Conservation (phyloP, 2,113 vertebrate species). For the Phaetusa simplex region DNA sequence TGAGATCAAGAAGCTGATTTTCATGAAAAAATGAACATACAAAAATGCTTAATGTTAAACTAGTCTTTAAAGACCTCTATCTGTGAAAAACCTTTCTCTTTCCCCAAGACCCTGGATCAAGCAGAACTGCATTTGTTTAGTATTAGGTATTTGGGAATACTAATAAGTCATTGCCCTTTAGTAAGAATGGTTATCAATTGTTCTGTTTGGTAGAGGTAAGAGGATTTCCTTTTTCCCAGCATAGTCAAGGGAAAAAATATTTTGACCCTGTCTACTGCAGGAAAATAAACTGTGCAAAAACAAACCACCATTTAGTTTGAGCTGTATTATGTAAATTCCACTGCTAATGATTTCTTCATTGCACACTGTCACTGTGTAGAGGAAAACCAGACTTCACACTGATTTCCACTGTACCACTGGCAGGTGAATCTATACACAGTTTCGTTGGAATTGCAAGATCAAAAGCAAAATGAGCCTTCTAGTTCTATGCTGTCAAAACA, state of each 20-base stretch:
- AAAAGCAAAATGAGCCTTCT: not conserved
- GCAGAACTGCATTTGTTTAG: not conserved
- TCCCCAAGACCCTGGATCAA: not conserved
- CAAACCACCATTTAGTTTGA: not conserved
- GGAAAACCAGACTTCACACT: not conserved
- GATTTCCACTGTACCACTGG: not conserved
- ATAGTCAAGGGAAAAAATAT: not conserved
- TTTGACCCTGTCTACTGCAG: not conserved
- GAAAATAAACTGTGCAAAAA: not conserved
- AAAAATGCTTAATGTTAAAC: not conserved
- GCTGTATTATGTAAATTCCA: not conserved
- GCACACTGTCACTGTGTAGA: not conserved
- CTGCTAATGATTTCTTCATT: not conserved
- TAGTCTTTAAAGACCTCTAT: not conserved
- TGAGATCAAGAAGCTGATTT: not conserved
- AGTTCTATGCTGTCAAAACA: not conserved
- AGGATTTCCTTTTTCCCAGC: not conserved
- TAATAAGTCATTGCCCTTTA: not conserved
- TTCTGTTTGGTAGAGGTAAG: not conserved
- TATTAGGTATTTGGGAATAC: not conserved
- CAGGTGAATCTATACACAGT: not conserved
- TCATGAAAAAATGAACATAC: fast-evolving
- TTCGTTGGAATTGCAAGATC: not conserved
- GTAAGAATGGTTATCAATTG: not conserved
- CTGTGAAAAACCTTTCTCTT: not conserved